Evolutionary conservation across 2,797 vertebrate species (phyloP), one percentile per base, ranked within the genome.

Genomic region (Phrynocephalus forsythii): DNA sequence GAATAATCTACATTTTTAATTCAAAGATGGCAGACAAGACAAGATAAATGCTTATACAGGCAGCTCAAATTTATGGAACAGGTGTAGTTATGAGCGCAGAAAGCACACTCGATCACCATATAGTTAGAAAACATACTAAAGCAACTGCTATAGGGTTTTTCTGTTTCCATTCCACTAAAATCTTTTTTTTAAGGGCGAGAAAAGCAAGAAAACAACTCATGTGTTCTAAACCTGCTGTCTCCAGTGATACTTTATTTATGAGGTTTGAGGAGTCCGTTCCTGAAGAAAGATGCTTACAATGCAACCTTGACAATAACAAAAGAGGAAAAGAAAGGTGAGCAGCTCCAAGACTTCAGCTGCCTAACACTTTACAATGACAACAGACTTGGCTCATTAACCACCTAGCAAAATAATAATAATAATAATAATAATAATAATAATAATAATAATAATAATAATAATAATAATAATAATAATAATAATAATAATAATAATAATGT

Each of bases 241-340:
- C 84, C 30, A 9, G 20, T 30, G 69, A 88, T 50, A 1, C 28
- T 72, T 82, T 87, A 88, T 88, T 89, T 91, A 81, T 79, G 52
- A 68, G 63, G 82, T 84, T 66, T 75, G 2, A 83, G 8, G 88
- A 78, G 60, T 68, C 0, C 28, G 5, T 67, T 79, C 11, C 84
- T 89, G 79, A 78, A 82, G 30, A 68, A 72, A 91, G 15, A 1
- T 78, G 0, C 24, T 52, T 63, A 52, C 1, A 63, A 4, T 52
- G 16, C 80, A 90, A 80, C 18, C 7, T 26, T 78, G 71, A 72
- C 82, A 91, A 88, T 33, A 68, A 38, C 38, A 87, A 66, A 33
- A 33, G 2, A 68, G 5, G 26, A 24, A 33, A n/a, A 20, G 16
- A 69, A 11, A 63, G 2, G 33, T 30, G 44, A 63, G 71, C 22